Conservation (phyloP, 37 sponge, comb jelly and placozoan genomes). For the Ianthella basta region DNA sequence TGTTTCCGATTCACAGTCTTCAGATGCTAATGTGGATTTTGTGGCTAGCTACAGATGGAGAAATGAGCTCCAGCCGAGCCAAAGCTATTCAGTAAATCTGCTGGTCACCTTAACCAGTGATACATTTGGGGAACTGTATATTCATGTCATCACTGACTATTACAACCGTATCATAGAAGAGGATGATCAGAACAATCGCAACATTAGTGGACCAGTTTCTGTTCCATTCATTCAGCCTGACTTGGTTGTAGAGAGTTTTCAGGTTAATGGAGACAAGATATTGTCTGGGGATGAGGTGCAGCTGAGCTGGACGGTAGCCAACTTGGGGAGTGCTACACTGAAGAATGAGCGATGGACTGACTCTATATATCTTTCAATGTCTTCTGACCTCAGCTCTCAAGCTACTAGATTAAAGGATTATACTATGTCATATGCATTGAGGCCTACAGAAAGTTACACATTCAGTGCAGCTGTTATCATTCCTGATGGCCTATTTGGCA, state of each 20-base stretch:
- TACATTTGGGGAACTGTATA: not conserved
- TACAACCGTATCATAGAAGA: conserved; percentile 7
- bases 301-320: conserved; percentile 29
- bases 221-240: conserved; percentile 26
- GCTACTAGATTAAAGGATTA: too few species aligned
- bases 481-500: conserved; percentile 4
- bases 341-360: not conserved
- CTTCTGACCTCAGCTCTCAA: too few species aligned
- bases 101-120: not conserved
- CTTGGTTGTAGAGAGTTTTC: not conserved
- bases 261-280: too few species aligned
- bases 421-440: too few species aligned
- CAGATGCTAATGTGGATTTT: not conserved
- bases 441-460: too few species aligned
- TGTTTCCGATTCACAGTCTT: not conserved
- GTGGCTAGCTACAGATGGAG: not conserved
- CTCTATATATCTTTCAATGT: not conserved
- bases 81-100: not conserved
- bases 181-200: conserved; percentile 1
- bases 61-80: not conserved
- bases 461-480: not conserved
- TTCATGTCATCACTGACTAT: conserved; percentile 10
- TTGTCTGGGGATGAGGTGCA: conserved; percentile 7
- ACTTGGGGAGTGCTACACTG: not conserved
- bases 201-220: conserved; percentile 11